Evolutionary conservation across 2,888 invertebrate species (phyloP).

Genomic region (Synanthedon tipuliformis): DNA sequence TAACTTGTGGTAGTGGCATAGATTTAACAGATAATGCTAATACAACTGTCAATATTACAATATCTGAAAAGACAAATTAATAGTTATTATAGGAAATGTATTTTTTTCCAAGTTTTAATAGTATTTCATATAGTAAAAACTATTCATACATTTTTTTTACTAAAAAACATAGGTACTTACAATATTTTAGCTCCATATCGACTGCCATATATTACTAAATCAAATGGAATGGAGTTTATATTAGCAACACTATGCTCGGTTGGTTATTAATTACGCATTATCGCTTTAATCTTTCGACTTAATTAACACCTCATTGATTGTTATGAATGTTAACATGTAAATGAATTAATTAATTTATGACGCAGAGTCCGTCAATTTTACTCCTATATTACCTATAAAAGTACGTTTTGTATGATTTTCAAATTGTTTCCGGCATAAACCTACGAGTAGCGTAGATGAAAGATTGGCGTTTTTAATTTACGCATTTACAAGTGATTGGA

Average conservation of each 20-base stretch:
- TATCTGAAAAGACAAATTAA: background rate
- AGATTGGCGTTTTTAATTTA: constrained; percentile 33
- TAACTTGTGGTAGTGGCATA: background rate
- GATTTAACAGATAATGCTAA: background rate
- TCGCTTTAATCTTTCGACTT: constrained; percentile 24
- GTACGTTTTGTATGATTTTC: no score
- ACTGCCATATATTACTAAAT: background rate
- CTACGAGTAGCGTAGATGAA: no score
- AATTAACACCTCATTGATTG: constrained; percentile 1
- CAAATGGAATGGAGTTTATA: constrained; percentile 5
- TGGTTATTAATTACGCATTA: constrained; percentile 37
- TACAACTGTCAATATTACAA: background rate
- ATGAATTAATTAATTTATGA: constrained; percentile 21
- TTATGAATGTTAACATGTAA: background rate
- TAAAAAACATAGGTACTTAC: background rate
- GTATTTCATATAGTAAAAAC: no score
- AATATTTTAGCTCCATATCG: background rate
- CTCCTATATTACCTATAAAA: no score
- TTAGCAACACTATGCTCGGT: constrained; percentile 19
- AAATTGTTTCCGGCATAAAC: no score
- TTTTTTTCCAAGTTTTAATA: no score
- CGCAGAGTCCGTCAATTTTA: constrained; percentile 3
- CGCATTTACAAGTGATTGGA: constrained; percentile 53
- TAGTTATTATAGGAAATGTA: no score
- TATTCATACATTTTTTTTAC: no score